phyloP scores from a whole-genome alignment of 2,113 vertebrate genomes.

The Sinocyclocheilus rhinocerous region DNA sequence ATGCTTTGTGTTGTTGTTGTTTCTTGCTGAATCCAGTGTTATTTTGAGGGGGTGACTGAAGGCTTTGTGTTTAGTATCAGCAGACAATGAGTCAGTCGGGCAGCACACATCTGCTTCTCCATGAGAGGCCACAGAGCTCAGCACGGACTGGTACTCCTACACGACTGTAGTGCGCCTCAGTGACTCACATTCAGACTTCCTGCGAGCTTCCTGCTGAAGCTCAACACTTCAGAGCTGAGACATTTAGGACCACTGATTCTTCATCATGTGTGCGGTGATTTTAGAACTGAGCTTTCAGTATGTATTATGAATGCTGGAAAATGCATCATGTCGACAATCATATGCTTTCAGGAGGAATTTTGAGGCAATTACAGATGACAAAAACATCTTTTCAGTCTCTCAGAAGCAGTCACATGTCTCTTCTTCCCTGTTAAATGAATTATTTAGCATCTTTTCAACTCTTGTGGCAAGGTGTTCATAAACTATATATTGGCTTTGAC shows the following conservation, averaged over 20 bases:
- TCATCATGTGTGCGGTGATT: neutral
- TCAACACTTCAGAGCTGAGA: neutral
- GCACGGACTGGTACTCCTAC: slow-evolving; percentile 25
- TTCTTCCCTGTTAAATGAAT: neutral
- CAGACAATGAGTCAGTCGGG: slow-evolving; percentile 54
- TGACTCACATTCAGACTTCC: slow-evolving; percentile 1
- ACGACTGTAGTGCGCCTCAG: neutral
- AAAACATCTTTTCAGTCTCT: neutral
- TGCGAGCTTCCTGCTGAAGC: neutral
- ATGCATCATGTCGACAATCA: neutral
- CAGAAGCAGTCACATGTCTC: neutral
- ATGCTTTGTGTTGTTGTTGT: slow-evolving; percentile 35
- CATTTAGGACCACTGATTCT: neutral
- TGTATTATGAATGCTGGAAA: neutral
- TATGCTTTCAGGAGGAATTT: neutral
- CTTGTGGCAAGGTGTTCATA: neutral
- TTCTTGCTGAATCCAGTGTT: slow-evolving; percentile 46
- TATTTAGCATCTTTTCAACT: neutral
- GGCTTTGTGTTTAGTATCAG: slow-evolving; percentile 57
- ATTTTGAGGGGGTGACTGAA: slow-evolving; percentile 50
- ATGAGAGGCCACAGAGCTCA: neutral
- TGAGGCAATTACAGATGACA: neutral
- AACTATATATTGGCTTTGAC: neutral
- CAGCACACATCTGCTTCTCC: slow-evolving; percentile 27
- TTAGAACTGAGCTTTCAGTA: neutral